These are phyloP conservation scores for Ylistrum balloti DNA, from an alignment of 1,140 invertebrate species.

Conservation along the genomic window DNA sequence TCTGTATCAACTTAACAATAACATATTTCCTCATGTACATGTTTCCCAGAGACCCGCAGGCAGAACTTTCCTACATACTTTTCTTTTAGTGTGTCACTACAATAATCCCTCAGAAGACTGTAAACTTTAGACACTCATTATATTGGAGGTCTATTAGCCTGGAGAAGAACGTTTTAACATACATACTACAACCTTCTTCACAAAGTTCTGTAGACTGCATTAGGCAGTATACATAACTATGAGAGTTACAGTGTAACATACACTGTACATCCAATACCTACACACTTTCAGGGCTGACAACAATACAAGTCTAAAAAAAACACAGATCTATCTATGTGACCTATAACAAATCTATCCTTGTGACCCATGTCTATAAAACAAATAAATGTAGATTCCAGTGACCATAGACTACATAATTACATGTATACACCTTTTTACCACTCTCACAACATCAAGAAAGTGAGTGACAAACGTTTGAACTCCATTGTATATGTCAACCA, in stretches of 20 bases:
- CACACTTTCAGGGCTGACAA: neutral
- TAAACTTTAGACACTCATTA: neutral
- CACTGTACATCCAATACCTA: slow-evolving; percentile 33
- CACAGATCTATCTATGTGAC: neutral
- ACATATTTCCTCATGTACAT: neutral
- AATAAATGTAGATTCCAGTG: neutral
- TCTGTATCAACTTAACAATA: neutral
- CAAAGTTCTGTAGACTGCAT: neutral
- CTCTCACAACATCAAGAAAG: neutral
- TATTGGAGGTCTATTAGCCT: neutral
- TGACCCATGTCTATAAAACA: neutral
- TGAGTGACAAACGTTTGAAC: neutral
- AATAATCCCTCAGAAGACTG: neutral
- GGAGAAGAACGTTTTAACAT: slow-evolving; percentile 16
- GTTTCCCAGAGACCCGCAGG: slow-evolving; percentile 23
- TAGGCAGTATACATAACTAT: neutral
- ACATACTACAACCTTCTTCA: neutral
- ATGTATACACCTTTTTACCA: neutral
- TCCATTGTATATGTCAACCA: neutral
- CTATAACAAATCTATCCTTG: no score
- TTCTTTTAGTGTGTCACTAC: neutral
- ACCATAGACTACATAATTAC: neutral
- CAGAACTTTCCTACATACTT: slow-evolving; percentile 17
- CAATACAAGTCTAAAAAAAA: neutral
- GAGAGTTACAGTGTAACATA: neutral